phyloP scores from a whole-genome alignment of 2,888 invertebrate genomes.

The Tipula unca region DNA sequence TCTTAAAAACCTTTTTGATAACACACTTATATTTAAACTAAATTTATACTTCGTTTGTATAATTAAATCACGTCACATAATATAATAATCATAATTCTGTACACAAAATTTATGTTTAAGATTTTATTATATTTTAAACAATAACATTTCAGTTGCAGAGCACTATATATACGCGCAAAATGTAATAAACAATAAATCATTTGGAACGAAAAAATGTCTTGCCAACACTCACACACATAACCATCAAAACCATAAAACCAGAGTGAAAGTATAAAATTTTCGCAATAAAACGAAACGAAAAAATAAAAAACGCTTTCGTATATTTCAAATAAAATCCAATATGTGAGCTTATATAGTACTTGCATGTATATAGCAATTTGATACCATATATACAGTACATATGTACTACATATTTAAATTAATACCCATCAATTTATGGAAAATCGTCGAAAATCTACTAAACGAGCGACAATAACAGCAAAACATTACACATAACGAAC shows the following conservation, averaged over 20 bases:
- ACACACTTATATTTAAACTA: background rate
- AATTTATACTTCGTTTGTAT: background rate
- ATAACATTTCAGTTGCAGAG: background rate
- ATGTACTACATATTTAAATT: background rate
- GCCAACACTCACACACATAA: background rate
- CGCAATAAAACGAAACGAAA: background rate
- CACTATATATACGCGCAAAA: background rate
- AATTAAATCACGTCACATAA: background rate
- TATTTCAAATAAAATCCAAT: background rate
- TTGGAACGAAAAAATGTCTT: background rate
- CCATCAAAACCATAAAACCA: slow-evolving; percentile 1
- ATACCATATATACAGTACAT: background rate
- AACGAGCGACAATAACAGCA: background rate
- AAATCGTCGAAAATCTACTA: background rate
- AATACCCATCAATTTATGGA: background rate
- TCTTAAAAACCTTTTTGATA: too few species aligned
- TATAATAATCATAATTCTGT: background rate
- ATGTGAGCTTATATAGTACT: background rate
- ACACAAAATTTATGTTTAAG: background rate
- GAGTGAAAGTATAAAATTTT: background rate
- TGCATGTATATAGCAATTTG: background rate
- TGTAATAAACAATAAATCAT: slow-evolving; percentile 14
- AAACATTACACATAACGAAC: background rate
- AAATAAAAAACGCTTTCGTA: background rate
- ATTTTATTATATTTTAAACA: background rate